Base-by-base conservation (phyloP, 2,113 vertebrate species). In the Macrotus californicus region DNA sequence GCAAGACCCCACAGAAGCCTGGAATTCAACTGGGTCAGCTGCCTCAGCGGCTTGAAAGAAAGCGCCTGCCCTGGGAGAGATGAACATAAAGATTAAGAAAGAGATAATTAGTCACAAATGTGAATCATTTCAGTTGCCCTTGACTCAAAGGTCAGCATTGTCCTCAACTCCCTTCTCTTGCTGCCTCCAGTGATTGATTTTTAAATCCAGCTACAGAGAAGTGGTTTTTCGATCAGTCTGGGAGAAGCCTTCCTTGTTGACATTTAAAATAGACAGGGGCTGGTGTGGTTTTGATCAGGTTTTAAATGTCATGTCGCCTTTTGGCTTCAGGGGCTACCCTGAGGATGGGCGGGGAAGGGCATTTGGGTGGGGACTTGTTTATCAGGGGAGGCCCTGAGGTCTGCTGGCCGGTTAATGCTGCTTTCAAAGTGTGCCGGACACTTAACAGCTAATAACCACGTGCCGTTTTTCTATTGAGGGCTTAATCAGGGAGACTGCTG, bases 381-480 rank as follows among this genome's bases (percentile, higher is more conserved):
- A 82, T 91, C 69, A 31, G 89, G 80, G 82, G 86, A 96, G 87
- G 82, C 76, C 88, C 56, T 96, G 95, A 96, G 96, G 94, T 97
- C 97, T 96, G 9, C 0, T 1, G 66, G 89, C 86, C 0, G 41
- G 93, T 94, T 73, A 82, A 93, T 88, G 75, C 85, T 96, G 95
- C 88, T 91, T 91, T 67, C 72, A 43, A 76, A 94, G 89, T 48
- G 13, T 48, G 54, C 81, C 92, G 84, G 80, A 61, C 76, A 54
- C 93, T 84, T 97, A 56, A 69, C 95, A 87, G 93, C 95, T 90
- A 97, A 41, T 95, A 88, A 66, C 77, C 72, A 64, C 46, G 18
- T 69, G 67, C 54, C 89, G 52, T 96, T 97, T 61, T 98, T 96
- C 41, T 97, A 90, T 94, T 54, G 54, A 79, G 97, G 91, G 77